Evolutionary conservation across 2,113 vertebrate species (phyloP).

Genomic region (Australoheros scitulus): DNA sequence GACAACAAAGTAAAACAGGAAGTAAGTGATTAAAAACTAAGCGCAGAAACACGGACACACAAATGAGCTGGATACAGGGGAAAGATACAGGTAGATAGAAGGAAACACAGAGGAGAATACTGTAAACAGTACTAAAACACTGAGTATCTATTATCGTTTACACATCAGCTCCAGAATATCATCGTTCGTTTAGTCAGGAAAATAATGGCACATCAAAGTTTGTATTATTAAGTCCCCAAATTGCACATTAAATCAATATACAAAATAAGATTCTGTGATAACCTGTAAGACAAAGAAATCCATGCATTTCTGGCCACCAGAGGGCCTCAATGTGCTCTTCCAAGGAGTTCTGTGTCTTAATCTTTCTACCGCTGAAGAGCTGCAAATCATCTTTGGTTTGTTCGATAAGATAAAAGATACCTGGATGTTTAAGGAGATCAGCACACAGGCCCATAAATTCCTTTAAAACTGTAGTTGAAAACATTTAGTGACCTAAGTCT

Average conservation of each 20-base stretch:
- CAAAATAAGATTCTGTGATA: not conserved
- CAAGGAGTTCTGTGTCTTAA: not conserved
- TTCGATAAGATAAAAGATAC: not conserved
- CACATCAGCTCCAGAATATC: not conserved
- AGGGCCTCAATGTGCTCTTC: not conserved
- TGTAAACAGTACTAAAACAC: not conserved
- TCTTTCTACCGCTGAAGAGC: not conserved
- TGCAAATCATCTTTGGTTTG: not conserved
- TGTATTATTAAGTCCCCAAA: not conserved
- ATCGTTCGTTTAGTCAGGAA: accelerated
- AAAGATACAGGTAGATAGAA: too few relatives aligned
- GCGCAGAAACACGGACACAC: too few relatives aligned
- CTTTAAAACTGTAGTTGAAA: not conserved
- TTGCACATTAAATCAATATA: not conserved
- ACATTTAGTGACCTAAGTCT: not conserved
- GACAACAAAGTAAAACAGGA: too few relatives aligned
- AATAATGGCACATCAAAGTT: not conserved
- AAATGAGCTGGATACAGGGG: too few relatives aligned
- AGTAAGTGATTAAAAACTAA: too few relatives aligned
- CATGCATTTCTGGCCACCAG: not conserved
- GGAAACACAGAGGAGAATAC: too few relatives aligned
- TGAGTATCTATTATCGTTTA: too few relatives aligned
- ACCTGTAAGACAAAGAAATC: not conserved
- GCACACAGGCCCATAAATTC: not conserved
- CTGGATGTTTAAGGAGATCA: not conserved